Evolutionary conservation across 2,113 vertebrate species (phyloP), one percentile per base, ranked within the genome.

Genomic region (Coturnix japonica): DNA sequence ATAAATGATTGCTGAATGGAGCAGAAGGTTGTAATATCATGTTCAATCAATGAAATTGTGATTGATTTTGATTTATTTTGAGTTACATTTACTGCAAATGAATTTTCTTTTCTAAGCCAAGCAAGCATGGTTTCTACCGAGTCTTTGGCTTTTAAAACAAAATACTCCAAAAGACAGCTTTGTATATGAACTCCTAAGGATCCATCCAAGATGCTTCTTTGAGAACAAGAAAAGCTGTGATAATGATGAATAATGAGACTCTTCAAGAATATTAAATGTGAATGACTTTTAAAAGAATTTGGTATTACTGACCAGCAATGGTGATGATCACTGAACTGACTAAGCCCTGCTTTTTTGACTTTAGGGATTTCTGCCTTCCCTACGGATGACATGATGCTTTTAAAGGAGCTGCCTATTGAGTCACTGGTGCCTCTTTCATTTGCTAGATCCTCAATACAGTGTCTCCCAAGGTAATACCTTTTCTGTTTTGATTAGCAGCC

Each of bases 1-100:
- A 19, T 22, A 39, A 69, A 13, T 53, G 20, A 19, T 85, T 71
- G 7, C 11, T 53, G 31, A 9, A 31, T 22, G 5, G 13, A 30
- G 5, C 7, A 16, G 33, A 60, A 74, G 10, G 8, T 20, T 79
- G 33, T 83, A 44, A 3, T 1, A 5, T 41, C 0, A 1, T 26
- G 41, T 7, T 91, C 9, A 63, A 39, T 37, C 43, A 2, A 28
- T 79, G n/a, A 57, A 59, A 80, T 41, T 53, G 63, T 31, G 15
- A 25, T 46, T 63, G 12, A 3, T 89, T 25, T 84, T 83, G 11
- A 64, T 57, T 76, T 59, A 13, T 75, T 85, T 74, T 77, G 8
- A 44, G 49, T 76, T 57, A 37, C 5, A 53, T 9, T 1, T 64
- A 22, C 31, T 81, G 20, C 6, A 82, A 87, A 69, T 53, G 0